A percentile compares a stretch with the other conserved stretches of the same genome.
Conservation (phyloP, 2,113 vertebrate genomes). For the Leucoraja erinaceus region DNA sequence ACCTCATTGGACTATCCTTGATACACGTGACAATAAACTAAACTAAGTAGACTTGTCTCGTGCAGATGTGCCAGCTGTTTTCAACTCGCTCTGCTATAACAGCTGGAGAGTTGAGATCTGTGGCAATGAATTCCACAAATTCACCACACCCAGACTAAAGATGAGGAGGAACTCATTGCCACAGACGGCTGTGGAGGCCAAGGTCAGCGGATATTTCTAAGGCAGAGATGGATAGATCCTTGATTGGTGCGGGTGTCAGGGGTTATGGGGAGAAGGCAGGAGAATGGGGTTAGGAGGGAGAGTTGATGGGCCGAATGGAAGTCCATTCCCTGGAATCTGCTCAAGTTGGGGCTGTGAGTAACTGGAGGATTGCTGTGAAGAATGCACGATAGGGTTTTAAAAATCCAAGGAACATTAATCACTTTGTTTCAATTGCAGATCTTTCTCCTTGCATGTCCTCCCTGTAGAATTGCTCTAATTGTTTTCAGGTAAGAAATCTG, state of each 20-base stretch:
- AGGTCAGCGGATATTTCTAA: too few species aligned
- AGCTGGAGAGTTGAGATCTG: background rate
- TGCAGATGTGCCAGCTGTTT: background rate
- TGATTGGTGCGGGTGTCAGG: too few species aligned
- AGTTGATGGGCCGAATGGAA: too few species aligned
- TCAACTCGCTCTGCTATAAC: background rate
- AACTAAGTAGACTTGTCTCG: background rate
- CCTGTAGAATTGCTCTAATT: conserved; percentile 74
- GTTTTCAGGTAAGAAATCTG: conserved; percentile 76
- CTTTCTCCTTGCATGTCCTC: conserved; percentile 90
- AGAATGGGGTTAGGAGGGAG: too few species aligned
- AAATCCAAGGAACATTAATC: background rate
- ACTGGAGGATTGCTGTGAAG: background rate
- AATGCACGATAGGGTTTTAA: background rate
- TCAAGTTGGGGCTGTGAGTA: background rate
- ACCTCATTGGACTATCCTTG: too few species aligned
- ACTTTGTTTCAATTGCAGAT: conserved; percentile 66
- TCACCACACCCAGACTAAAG: too few species aligned
- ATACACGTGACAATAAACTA: too few species aligned
- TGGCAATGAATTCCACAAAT: too few species aligned
- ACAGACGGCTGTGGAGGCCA: too few species aligned
- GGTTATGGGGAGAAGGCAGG: too few species aligned
- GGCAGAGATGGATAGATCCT: too few species aligned
- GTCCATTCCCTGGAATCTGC: background rate
- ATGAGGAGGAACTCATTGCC: too few species aligned